Evolutionary conservation across 2,888 invertebrate genomes (phyloP).

Genomic region (Coremacera marginata): DNA sequence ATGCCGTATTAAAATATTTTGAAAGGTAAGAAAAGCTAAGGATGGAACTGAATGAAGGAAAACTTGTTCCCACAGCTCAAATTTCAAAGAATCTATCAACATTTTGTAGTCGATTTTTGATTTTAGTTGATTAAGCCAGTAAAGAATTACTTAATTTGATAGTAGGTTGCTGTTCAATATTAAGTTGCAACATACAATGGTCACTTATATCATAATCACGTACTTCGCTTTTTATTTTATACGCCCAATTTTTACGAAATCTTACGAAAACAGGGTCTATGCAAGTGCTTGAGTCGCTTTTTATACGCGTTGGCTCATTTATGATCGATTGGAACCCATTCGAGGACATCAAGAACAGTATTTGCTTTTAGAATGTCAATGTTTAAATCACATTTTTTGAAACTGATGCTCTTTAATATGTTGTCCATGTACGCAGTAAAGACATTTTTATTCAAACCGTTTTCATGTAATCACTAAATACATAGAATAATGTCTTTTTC

Average conservation of each 20-base stretch:
- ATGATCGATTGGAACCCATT: background rate
- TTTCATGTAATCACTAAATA: background rate
- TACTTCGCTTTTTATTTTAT: conserved; percentile 1
- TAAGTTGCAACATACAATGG: conserved; percentile 12
- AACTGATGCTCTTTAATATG: background rate
- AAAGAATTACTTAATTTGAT: background rate
- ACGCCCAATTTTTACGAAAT: conserved; percentile 1
- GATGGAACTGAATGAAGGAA: conserved; percentile 25
- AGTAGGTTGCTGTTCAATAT: background rate
- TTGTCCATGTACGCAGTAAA: background rate
- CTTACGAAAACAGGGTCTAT: conserved; percentile 20
- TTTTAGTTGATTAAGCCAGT: background rate
- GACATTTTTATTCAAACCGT: background rate
- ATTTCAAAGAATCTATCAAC: conserved; percentile 2
- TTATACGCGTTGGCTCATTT: conserved; percentile 17
- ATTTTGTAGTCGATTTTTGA: conserved; percentile 21
- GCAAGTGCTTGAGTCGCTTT: background rate
- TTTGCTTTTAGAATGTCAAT: background rate
- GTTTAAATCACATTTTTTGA: background rate
- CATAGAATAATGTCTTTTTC: background rate
- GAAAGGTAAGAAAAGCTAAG: conserved; percentile 27
- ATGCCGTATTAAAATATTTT: conserved; percentile 28
- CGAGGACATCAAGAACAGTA: background rate
- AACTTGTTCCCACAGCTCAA: background rate
- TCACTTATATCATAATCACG: background rate